Evolutionary conservation across 1,140 invertebrate genomes (phyloP).

Genomic region (Ganaspis sp.): DNA sequence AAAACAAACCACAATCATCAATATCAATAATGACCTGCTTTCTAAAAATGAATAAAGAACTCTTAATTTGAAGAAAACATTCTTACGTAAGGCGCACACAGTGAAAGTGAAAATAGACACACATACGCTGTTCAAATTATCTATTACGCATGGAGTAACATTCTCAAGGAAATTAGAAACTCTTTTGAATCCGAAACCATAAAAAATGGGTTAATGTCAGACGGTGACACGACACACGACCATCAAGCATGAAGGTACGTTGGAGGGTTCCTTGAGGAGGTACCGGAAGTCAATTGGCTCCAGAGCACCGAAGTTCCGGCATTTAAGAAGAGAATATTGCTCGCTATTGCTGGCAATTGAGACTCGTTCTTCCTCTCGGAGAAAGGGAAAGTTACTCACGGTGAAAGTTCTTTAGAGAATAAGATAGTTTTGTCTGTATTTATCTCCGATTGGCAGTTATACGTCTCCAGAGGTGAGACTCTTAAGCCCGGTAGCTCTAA

Average conservation of each 20-base stretch:
- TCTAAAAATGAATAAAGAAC: conserved; percentile 10
- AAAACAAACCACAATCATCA: background rate
- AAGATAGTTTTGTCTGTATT: conserved; percentile 10
- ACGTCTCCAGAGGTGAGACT: conserved; percentile 24
- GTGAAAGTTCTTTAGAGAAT: background rate
- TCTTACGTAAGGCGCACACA: background rate
- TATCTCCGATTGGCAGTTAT: conserved; percentile 29
- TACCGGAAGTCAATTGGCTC: conserved; percentile 16
- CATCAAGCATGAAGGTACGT: background rate
- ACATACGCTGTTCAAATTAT: conserved; percentile 3
- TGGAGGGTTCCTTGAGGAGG: background rate
- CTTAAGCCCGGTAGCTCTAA: background rate
- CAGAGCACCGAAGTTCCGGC: conserved; percentile 19
- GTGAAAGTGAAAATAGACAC: conserved; percentile 27
- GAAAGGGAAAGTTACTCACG: background rate
- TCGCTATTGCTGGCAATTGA: background rate
- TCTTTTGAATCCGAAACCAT: conserved; percentile 12
- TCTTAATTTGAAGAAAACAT: conserved; percentile 16
- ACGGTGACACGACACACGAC: background rate
- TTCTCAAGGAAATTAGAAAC: conserved; percentile 23
- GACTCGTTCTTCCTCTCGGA: background rate
- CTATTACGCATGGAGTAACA: conserved; percentile 2
- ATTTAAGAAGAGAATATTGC: background rate
- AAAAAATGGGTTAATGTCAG: conserved; percentile 26
- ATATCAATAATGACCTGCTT: conserved; percentile 17